These are phyloP conservation scores for Rallus crepitans DNA, from an alignment of 2,797 vertebrate genomes.

Conservation along the genomic window DNA sequence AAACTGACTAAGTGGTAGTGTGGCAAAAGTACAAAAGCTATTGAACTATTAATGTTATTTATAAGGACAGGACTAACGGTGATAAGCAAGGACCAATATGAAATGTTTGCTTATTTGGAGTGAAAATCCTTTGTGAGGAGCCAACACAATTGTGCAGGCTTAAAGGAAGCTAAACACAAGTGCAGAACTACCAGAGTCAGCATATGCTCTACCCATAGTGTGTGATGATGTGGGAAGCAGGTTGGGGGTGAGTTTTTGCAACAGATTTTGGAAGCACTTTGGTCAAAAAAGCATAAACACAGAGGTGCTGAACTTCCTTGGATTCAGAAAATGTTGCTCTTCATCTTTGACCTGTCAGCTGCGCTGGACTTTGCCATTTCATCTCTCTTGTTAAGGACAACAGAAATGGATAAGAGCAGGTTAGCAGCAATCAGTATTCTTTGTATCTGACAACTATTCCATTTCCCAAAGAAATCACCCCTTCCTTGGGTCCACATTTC, in stretches of 20 bases:
- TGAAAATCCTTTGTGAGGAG: not conserved
- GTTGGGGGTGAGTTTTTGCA: not conserved
- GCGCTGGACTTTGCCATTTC: not conserved
- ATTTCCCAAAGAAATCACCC: slow-evolving; percentile 9
- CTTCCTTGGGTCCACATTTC: slow-evolving; percentile 19
- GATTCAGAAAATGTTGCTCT: slow-evolving; percentile 16
- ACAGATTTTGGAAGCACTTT: not conserved
- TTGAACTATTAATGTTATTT: slow-evolving; percentile 73
- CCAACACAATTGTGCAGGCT: not conserved
- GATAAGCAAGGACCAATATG: slow-evolving; percentile 43
- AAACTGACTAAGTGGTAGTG: slow-evolving; percentile 68
- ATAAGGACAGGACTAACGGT: slow-evolving; percentile 43
- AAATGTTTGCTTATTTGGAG: slow-evolving; percentile 29
- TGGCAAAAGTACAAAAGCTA: slow-evolving; percentile 73
- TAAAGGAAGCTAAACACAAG: not conserved
- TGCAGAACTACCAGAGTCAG: not conserved
- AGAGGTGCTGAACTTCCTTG: not conserved
- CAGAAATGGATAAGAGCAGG: slow-evolving; percentile 12
- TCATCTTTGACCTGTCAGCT: slow-evolving; percentile 6
- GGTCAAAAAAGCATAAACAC: not conserved
- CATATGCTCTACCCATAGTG: fast-evolving
- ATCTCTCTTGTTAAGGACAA: not conserved
- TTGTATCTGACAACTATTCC: slow-evolving; percentile 38
- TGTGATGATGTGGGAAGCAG: not conserved
- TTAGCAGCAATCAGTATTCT: slow-evolving; percentile 12